Evolutionary conservation across 2,888 invertebrate genomes (phyloP), one percentile per base, ranked within the genome.

Genomic region (Yponomeuta plumbellus): DNA sequence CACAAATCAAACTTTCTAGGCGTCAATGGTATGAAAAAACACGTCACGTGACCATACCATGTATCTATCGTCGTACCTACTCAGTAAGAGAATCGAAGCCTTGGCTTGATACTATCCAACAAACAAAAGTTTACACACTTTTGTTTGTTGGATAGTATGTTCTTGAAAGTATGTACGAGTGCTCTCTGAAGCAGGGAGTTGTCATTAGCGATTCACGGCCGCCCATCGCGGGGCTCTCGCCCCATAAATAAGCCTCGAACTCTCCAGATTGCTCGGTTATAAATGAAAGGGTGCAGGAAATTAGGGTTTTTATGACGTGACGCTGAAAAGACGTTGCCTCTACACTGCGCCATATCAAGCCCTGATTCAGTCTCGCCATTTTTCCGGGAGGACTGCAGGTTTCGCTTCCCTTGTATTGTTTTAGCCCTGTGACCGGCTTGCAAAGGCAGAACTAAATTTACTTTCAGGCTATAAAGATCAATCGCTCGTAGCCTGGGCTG

Each of bases 211-310:
- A 86, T 90, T 89, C 87, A 80, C 44, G 84, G 80, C 84, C 82
- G 82, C 81, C 86, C 88, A 87, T 90, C 88, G 89, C 86, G 84
- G 80, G 80, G 74, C 79, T 81, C 73, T 81, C 84, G 84, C 86
- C 88, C 80, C 85, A 88, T 89, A 89, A 90, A 90, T 88, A 89
- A 89, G 85, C 84, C 82, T 83, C 83, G 73, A 34, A 80, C 80
- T 81, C 81, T 84, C 83, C 87, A 90, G 90, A 89, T 89, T 90
- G 89, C 85, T 80, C 80, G 83, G 85, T 81, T 84, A 89, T 87
- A 90, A 89, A 90, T 88, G 90, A 89, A 91, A 89, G 90, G 90
- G 90, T 88, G 83, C 85, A 86, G 88, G 89, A 89, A 89, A 91
- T 91, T 90, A 89, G 88, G 90, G 88, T 87, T 89, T 88, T 89